Evolutionary conservation across 2,797 vertebrate genomes (phyloP).

Genomic region (Alcedo atthis): DNA sequence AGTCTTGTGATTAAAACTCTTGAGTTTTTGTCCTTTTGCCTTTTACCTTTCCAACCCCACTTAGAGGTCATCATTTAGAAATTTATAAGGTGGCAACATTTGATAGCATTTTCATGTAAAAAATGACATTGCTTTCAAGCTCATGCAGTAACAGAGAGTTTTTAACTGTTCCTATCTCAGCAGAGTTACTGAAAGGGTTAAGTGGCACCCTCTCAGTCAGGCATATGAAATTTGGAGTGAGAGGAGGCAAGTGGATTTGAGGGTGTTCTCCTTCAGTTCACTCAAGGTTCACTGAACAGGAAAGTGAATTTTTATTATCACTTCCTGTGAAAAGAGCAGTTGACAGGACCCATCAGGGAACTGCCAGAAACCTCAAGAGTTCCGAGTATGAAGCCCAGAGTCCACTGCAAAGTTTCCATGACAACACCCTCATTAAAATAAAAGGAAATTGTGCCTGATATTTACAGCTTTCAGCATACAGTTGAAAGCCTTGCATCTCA

Average conservation of each 20-base stretch:
- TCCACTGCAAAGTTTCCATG: slow-evolving; percentile 66
- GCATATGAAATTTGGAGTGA: slow-evolving; percentile 57
- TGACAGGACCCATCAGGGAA: slow-evolving; percentile 68
- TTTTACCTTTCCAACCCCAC: not conserved
- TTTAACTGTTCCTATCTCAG: not conserved
- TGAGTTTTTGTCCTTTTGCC: not conserved
- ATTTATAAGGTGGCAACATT: not conserved
- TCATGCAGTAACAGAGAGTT: not conserved
- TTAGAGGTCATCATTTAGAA: not conserved
- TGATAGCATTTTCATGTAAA: not conserved
- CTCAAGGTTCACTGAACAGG: slow-evolving; percentile 64
- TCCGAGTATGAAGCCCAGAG: slow-evolving; percentile 34
- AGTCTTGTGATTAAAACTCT: not conserved
- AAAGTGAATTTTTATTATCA: slow-evolving; percentile 72
- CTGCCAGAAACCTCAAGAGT: slow-evolving; percentile 64
- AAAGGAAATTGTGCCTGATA: slow-evolving; percentile 63
- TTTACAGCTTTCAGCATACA: slow-evolving; percentile 41
- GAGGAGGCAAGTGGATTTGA: slow-evolving; percentile 46
- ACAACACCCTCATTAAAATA: slow-evolving; percentile 65
- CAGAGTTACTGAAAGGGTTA: slow-evolving; percentile 35
- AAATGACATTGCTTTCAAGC: not conserved
- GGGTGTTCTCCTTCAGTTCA: slow-evolving; percentile 54
- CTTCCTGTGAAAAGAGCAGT: slow-evolving; percentile 66
- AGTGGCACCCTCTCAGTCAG: slow-evolving; percentile 1
- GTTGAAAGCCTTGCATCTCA: slow-evolving; percentile 29